Conservation (phyloP, 1,140 invertebrate species). For the Achatina immaculata region DNA sequence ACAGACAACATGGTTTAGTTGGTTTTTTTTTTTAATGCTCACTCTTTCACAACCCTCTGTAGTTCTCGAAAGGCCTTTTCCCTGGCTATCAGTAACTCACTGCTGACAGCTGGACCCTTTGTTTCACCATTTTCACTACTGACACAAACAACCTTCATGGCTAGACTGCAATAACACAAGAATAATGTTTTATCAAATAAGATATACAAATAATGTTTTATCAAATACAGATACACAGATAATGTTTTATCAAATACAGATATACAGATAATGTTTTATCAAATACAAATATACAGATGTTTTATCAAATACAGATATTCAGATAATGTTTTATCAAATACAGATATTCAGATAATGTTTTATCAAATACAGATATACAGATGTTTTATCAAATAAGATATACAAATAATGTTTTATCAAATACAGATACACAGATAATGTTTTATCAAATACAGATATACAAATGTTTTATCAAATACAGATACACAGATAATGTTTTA, state of each 20-base stretch:
- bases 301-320: not conserved
- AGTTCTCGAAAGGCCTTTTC: slow-evolving; percentile 60
- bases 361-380: not conserved
- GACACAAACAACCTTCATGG: slow-evolving; percentile 92
- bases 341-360: not conserved
- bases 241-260: not conserved
- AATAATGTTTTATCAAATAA: not conserved
- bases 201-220: not conserved
- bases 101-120: slow-evolving; percentile 50
- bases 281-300: not conserved
- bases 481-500: too few relatives aligned
- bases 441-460: too few relatives aligned
- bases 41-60: slow-evolving; percentile 68
- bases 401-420: not conserved
- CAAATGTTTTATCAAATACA: too few relatives aligned
- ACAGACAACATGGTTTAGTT: too few relatives aligned
- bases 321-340: not conserved
- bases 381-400: not conserved
- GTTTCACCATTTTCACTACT: slow-evolving; percentile 77
- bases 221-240: not conserved
- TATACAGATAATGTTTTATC: too few relatives aligned
- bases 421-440: too few relatives aligned
- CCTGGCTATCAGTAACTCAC: slow-evolving; percentile 43
- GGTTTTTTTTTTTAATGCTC: slow-evolving; percentile 35
- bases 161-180: not conserved